Base-by-base conservation (phyloP, 1,140 invertebrate genomes). In the Drosophila triauraria region DNA sequence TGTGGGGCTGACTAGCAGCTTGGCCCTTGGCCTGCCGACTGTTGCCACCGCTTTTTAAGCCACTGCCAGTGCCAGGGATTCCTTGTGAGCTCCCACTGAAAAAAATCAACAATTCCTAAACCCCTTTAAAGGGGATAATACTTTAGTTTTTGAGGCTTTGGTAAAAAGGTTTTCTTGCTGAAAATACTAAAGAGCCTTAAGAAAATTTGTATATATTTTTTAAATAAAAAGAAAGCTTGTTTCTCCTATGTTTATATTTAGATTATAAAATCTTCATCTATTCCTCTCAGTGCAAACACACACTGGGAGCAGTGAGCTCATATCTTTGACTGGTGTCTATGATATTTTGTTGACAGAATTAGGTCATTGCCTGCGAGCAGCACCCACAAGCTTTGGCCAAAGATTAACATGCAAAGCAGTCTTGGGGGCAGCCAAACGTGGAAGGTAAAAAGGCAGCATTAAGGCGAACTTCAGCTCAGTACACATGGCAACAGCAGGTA, bases 271-370 rank as follows among this genome's bases (percentile, higher is more conserved):
- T 2, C 5, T 10, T 4, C n/a, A 4, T 15, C 13, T 3, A 9
- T 23, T 12, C 15, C 17, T 54, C 8, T 15, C 42, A 43, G 46
- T 60, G 46, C 40, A 12, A 44, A 3, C 44, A 44, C 35, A 12
- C 10, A 17, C 40, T 23, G 17, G 59, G 40, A 56, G 67, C 63
- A 40, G 46, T 48, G 60, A 65, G 61, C 54, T 79, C 59, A 71
- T 63, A 72, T 75, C 54, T 81, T 78, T 74, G 59, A 57, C 65
- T 79, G 57, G 61, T 67, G 54, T 71, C 80, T 75, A 69, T 72
- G 84, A 81, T 84, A 88, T 87, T 80, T 74, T 69, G 80, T 87
- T 84, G 80, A 88, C 84, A 84, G 78, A 88, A 84, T 88, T 81
- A 77, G 84, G 84, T 88, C 84, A 88, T 87, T 82, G 83, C 79